phyloP scores from a whole-genome alignment of 2,888 invertebrate species.

The Lobophora halterata region DNA sequence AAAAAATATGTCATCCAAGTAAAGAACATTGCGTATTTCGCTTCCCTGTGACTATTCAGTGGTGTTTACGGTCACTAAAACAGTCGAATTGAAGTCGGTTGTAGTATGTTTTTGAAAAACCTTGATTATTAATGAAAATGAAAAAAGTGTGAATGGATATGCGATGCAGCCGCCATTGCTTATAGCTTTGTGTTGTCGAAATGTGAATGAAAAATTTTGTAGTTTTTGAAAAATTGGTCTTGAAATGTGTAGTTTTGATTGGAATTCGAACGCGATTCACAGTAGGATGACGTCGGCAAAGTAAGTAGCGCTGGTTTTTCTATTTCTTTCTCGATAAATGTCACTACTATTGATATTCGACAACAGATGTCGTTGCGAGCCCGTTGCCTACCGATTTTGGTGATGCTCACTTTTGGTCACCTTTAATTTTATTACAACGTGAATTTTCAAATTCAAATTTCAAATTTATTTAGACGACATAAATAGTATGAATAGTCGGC shows the following conservation, averaged over 20 bases:
- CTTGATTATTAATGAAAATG: neutral
- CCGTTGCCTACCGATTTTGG: conserved; percentile 7
- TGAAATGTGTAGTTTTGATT: conserved; percentile 2
- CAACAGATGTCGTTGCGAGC: conserved; percentile 33
- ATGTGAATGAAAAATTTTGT: conserved; percentile 20
- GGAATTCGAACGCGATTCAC: conserved; percentile 19
- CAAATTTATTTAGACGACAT: no score
- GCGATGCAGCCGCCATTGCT: conserved; percentile 14
- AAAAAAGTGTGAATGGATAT: conserved; percentile 9
- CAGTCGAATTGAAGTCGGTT: no score
- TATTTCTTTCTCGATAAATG: conserved; percentile 22
- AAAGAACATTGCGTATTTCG: no score
- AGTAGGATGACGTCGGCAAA: conserved; percentile 13
- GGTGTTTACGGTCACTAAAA: no score
- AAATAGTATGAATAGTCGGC: no score
- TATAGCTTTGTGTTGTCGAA: conserved; percentile 25
- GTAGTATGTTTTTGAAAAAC: neutral
- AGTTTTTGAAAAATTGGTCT: conserved; percentile 10
- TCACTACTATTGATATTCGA: conserved; percentile 30
- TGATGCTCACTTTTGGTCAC: conserved; percentile 5
- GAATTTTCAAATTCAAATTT: no score
- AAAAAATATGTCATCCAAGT: no score
- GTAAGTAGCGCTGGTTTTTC: conserved; percentile 29
- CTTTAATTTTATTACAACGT: no score
- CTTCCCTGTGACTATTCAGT: no score